phyloP scores from a whole-genome alignment of 2,888 invertebrate genomes.

The Oegoconia quadripuncta region DNA sequence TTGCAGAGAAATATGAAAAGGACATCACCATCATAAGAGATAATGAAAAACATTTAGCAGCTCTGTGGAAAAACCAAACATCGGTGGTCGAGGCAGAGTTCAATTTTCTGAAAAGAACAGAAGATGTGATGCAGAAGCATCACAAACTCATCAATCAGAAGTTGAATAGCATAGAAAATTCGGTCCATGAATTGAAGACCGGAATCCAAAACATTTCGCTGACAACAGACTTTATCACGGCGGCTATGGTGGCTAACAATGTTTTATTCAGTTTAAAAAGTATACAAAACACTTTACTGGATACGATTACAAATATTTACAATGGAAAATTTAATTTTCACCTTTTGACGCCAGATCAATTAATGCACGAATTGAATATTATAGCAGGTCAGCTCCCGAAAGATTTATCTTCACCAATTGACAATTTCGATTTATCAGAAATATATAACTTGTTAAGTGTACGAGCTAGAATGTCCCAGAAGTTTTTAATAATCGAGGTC shows the following conservation, averaged over 20 bases:
- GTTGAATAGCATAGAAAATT: not conserved
- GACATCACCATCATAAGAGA: slow-evolving; percentile 8
- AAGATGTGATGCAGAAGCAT: slow-evolving; percentile 11
- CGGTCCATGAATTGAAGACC: not conserved
- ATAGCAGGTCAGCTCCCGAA: slow-evolving; percentile 14
- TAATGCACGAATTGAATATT: slow-evolving; percentile 12
- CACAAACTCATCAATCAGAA: slow-evolving; percentile 16
- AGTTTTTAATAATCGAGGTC: slow-evolving; percentile 9
- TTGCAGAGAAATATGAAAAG: slow-evolving; percentile 9
- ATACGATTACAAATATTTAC: slow-evolving; percentile 15
- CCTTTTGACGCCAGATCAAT: slow-evolving; percentile 16
- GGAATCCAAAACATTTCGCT: not conserved
- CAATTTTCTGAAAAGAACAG: slow-evolving; percentile 17
- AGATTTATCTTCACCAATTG: slow-evolving; percentile 15
- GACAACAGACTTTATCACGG: slow-evolving; percentile 9
- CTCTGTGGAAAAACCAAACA: slow-evolving; percentile 23
- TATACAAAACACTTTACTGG: slow-evolving; percentile 16
- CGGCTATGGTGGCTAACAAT: slow-evolving; percentile 7
- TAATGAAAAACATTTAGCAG: slow-evolving; percentile 15
- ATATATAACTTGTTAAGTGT: slow-evolving; percentile 18
- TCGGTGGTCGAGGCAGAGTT: slow-evolving; percentile 21
- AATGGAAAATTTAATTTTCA: slow-evolving; percentile 19
- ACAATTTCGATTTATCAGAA: slow-evolving; percentile 11
- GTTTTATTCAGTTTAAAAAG: slow-evolving; percentile 11
- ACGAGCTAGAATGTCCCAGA: slow-evolving; percentile 5